Conservation (phyloP, 1,140 invertebrate species). For the Rhagoletis zephyria region DNA sequence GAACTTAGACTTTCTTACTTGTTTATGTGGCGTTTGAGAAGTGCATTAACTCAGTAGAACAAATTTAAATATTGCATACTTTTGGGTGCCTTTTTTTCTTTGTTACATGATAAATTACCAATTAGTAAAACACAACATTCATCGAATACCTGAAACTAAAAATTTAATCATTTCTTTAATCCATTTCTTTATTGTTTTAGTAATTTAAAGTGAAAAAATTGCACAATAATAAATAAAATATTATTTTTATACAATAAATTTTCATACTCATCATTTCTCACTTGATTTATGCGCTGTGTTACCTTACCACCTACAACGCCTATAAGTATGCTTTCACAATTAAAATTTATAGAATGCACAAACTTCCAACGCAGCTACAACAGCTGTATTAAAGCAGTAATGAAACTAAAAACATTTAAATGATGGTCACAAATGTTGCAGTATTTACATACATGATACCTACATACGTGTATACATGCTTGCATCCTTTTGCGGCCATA, state of each 20-base stretch:
- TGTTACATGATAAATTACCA: no score
- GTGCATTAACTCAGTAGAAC: no score
- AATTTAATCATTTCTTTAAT: background rate
- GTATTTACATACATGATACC: background rate
- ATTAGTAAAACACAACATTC: no score
- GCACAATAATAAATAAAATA: background rate
- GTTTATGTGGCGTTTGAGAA: no score
- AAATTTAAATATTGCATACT: no score
- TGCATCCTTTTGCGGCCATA: conserved; percentile 63
- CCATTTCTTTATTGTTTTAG: background rate
- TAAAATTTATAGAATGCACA: background rate
- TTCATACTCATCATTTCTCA: background rate
- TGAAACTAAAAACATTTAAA: conserved; percentile 33
- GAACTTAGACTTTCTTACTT: no score
- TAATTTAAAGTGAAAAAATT: background rate
- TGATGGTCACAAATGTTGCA: conserved; percentile 1
- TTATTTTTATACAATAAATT: no score
- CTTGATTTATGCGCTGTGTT: background rate
- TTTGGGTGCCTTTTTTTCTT: no score
- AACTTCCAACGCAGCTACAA: background rate
- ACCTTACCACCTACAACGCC: background rate
- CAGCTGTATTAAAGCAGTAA: background rate
- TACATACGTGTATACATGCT: background rate
- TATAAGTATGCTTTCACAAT: background rate
- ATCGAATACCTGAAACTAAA: no score